phyloP scores from a whole-genome alignment of 2,113 vertebrate genomes.

The Ctenodactylus gundi region DNA sequence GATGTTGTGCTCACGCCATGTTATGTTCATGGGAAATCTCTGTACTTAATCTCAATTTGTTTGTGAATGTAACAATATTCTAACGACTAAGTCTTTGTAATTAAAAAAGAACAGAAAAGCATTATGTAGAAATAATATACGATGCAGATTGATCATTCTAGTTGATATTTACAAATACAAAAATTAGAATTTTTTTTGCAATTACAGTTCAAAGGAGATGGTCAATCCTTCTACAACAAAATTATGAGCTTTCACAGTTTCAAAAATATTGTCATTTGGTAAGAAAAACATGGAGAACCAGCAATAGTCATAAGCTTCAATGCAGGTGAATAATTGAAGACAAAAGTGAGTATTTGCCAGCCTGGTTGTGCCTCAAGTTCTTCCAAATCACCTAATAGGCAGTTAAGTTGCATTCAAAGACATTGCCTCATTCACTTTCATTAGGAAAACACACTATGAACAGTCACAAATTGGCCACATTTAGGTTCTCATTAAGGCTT shows the following conservation, averaged over 20 bases:
- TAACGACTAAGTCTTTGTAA: background rate
- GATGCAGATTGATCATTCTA: background rate
- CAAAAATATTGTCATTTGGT: background rate
- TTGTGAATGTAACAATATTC: background rate
- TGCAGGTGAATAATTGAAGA: background rate
- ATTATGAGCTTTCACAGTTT: background rate
- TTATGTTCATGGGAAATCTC: background rate
- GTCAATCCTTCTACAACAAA: background rate
- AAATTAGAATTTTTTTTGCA: background rate
- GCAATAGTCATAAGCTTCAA: background rate
- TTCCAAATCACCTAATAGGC: background rate
- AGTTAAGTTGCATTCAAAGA: background rate
- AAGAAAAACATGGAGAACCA: background rate
- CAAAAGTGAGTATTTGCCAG: background rate
- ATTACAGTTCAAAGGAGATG: background rate
- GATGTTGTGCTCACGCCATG: rapidly evolving
- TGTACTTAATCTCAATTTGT: background rate
- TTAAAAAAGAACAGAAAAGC: background rate
- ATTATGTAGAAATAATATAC: background rate
- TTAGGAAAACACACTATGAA: background rate
- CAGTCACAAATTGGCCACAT: background rate
- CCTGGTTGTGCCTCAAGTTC: background rate
- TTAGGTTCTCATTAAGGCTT: background rate
- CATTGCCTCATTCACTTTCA: background rate
- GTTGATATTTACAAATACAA: background rate